Conservation (phyloP, 2,113 vertebrate species). For the Myiozetetes cayanensis region DNA sequence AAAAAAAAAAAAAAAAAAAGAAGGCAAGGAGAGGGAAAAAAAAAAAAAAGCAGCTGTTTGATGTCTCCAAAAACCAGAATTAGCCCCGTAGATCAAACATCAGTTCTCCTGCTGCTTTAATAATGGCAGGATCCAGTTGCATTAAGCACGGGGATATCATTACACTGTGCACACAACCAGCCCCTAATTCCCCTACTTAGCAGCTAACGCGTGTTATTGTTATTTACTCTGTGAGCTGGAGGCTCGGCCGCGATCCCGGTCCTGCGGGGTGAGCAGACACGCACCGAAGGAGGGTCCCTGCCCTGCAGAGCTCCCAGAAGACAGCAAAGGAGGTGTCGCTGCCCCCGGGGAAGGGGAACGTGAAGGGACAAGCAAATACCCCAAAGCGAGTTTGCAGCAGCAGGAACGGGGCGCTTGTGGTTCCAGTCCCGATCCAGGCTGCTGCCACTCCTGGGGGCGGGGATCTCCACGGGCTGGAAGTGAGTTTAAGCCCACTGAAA, state of each 20-base stretch:
- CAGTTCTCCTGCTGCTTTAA: conserved; percentile 23
- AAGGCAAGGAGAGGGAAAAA: neutral
- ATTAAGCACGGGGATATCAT: conserved; percentile 29
- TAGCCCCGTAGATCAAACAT: conserved; percentile 55
- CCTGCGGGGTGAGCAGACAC: neutral
- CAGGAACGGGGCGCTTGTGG: neutral
- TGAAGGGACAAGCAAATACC: conserved; percentile 27
- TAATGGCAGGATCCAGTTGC: conserved; percentile 55
- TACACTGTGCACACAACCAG: neutral
- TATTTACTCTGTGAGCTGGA: conserved; percentile 26
- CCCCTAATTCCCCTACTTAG: conserved; percentile 45
- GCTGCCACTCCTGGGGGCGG: neutral
- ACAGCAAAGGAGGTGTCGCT: conserved; percentile 28
- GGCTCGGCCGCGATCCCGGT: neutral
- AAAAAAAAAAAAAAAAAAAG: neutral
- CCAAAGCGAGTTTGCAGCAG: neutral
- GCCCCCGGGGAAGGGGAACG: neutral
- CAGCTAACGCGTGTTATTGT: conserved; percentile 50
- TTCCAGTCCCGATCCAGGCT: neutral
- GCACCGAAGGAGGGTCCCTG: neutral
- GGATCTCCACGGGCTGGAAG: neutral
- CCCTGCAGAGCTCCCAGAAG: neutral
- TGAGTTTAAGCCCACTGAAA: neutral
- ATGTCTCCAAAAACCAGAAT: conserved; percentile 66
- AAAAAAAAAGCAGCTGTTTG: conserved; percentile 52